Conservation (phyloP, 1,140 invertebrate genomes). For the Oryctes rhinoceros region DNA sequence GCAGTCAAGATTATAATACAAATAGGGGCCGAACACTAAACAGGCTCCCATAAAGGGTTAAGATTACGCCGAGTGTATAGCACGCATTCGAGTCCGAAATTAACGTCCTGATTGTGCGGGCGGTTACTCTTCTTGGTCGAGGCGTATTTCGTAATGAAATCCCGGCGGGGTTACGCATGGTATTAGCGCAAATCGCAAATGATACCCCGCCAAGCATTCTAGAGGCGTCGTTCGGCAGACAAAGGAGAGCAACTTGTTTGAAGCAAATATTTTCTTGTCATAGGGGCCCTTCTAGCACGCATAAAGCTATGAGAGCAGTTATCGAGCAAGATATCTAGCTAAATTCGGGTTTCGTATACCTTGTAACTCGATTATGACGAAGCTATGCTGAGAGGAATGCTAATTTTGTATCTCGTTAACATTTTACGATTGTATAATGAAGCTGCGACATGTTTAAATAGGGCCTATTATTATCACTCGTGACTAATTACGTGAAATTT, state of each 20-base stretch:
- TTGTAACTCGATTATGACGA: not conserved
- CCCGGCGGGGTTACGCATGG: not conserved
- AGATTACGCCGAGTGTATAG: constrained; percentile 8
- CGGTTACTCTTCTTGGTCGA: not conserved
- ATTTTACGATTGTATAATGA: constrained; percentile 4
- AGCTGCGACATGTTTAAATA: not conserved
- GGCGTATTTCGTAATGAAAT: constrained; percentile 18
- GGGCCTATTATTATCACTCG: not conserved
- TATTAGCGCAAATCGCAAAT: constrained; percentile 18
- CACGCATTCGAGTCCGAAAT: not conserved
- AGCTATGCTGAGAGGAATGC: not conserved
- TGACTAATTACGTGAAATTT: no score
- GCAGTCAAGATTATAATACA: constrained; percentile 3
- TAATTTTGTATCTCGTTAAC: constrained; percentile 3
- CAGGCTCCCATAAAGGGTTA: constrained; percentile 9
- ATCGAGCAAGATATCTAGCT: not conserved
- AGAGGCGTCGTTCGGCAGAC: not conserved
- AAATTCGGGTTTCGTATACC: not conserved
- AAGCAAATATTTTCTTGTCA: not conserved
- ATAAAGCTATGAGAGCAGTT: constrained; percentile 3
- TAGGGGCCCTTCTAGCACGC: not conserved
- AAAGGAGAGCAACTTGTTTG: constrained; percentile 14
- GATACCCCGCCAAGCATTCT: not conserved
- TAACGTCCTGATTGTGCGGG: not conserved
- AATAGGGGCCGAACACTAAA: constrained; percentile 13